phyloP scores from a whole-genome alignment of 1,140 invertebrate genomes.

The Arion vulgaris region DNA sequence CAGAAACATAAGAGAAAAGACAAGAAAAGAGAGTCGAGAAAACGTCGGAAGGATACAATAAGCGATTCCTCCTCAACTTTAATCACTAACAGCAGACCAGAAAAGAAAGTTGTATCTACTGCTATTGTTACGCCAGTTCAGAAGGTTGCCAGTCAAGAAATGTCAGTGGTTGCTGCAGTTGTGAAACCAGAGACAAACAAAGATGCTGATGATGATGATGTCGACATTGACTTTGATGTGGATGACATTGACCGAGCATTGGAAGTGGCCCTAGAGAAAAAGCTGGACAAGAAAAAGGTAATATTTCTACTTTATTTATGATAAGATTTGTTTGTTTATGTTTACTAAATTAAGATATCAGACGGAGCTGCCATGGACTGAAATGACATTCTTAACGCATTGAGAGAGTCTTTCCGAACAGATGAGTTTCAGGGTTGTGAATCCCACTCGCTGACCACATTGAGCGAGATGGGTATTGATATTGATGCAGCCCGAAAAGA shows the following conservation, averaged over 20 bases:
- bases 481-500: no score
- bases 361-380: no score
- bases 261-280: constrained; percentile 65
- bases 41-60: background rate
- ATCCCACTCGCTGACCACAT: no score
- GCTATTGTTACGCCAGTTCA: background rate
- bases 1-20: background rate
- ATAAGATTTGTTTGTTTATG: background rate
- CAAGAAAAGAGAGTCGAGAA: constrained; percentile 1
- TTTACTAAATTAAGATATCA: no score
- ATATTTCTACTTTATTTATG: background rate
- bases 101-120: background rate
- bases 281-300: constrained; percentile 63
- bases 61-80: background rate
- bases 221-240: constrained; percentile 58
- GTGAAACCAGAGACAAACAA: background rate
- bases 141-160: background rate
- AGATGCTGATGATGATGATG: constrained; percentile 46
- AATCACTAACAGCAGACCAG: background rate
- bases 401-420: no score
- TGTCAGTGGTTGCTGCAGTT: constrained; percentile 5
- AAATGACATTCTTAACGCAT: no score
- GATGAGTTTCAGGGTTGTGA: no score
- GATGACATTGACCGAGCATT: constrained; percentile 69
- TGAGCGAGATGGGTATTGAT: no score